Base-by-base conservation (phyloP, 2,888 invertebrate species). In the Troglohyphantes excavatus region DNA sequence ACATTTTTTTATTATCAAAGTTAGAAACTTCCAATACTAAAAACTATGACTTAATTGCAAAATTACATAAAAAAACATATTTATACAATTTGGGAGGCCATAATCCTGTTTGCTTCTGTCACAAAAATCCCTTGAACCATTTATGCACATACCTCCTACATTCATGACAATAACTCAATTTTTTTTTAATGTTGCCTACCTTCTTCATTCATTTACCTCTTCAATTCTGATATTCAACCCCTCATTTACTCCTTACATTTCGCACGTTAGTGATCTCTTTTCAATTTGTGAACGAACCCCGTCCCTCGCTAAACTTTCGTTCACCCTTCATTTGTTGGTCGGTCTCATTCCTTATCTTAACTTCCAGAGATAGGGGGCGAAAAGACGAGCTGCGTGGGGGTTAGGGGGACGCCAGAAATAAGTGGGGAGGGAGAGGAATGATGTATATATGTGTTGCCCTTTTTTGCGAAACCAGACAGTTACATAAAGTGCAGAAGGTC, bases 271-370 rank as follows among this genome's bases (percentile, higher is more conserved):
- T 3, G 9, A 39, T 6, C 39, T 39, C 9, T 39, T 39, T 39
- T 39, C 6, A 39, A 46, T 46, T 46, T 46, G 17, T 17, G 23
- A 72, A 72, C 27, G n/a, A 68, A 29, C 23, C 13, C 5, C 72
- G 7, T 9, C 3, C 11, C 17, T 43, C 43, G 23, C 21, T 46
- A 23, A 6, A 43, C 75, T 29, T 26, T 29, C 70, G 33, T 78
- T 65, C 65, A 65, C 78, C 78, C 78, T 78, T 78, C 78, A 78
- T 39, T 33, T 59, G 63, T 61, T 78, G 39, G 43, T 23, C 23
- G 63, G 78, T 78, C 39, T 33, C 65, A 6, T 78, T 65, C 43
- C 63, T 78, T 78, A 78, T 78, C 78, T 39, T 3, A 33, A 17
- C 19, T n/a, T 27, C 23, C 17, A 23, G 26, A 27, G 72, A 72